phyloP scores from a whole-genome alignment of 2,113 vertebrate species.

The Riparia riparia region DNA sequence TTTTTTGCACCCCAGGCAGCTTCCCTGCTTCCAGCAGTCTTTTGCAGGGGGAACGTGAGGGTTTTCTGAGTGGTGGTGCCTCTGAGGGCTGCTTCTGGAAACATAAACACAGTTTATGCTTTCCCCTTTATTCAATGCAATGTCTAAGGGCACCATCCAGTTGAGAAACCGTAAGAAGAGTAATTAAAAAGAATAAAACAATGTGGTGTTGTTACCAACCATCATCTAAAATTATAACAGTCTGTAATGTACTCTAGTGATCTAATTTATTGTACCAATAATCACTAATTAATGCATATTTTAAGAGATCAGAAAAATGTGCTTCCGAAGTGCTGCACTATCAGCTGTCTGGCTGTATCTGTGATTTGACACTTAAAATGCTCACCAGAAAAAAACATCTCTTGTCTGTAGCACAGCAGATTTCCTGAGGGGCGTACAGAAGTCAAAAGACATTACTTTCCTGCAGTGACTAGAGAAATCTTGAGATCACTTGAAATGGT shows the following conservation, averaged over 20 bases:
- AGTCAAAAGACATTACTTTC: neutral
- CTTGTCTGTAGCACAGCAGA: neutral
- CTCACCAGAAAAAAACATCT: neutral
- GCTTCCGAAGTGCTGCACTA: neutral
- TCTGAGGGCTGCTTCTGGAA: neutral
- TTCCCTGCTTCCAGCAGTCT: neutral
- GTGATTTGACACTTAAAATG: neutral
- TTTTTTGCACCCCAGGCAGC: neutral
- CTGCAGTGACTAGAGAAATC: neutral
- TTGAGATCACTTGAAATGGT: neutral
- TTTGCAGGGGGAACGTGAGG: accelerated
- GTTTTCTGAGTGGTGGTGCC: neutral
- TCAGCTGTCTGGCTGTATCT: neutral
- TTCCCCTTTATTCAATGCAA: neutral
- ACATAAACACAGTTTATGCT: neutral
- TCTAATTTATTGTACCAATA: neutral
- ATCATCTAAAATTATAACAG: neutral
- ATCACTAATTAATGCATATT: slow-evolving; percentile 1
- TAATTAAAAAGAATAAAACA: neutral
- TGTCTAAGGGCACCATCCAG: neutral
- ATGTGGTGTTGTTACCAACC: neutral
- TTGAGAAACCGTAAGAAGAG: neutral
- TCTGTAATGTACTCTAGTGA: neutral
- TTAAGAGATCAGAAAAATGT: neutral
- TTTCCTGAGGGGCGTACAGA: neutral